Evolutionary conservation across 1,140 invertebrate species (phyloP).

Genomic region (Drosophila equinoxialis): DNA sequence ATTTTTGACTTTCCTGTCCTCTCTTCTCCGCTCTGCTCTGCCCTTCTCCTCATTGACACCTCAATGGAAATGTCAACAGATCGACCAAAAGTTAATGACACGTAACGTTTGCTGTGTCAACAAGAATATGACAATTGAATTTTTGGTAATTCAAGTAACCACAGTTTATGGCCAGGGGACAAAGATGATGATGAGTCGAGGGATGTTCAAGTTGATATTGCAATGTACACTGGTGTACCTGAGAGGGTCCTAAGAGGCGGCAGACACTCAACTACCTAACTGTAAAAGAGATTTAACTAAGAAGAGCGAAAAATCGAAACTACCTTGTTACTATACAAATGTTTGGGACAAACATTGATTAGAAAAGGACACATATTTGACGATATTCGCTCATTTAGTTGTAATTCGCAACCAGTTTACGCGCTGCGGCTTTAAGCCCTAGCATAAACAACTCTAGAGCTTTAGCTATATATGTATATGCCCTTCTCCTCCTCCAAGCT

Average conservation of each 20-base stretch:
- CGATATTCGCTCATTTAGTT: too few relatives aligned
- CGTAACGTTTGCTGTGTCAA: conserved; percentile 66
- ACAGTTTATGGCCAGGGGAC: conserved; percentile 13
- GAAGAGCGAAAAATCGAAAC: too few relatives aligned
- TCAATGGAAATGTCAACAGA: conserved; percentile 58
- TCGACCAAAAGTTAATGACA: conserved; percentile 56
- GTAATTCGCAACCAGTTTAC: too few relatives aligned
- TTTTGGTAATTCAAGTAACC: conserved; percentile 18
- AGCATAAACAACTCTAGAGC: too few relatives aligned
- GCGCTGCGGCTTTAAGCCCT: too few relatives aligned
- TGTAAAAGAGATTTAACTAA: too few relatives aligned
- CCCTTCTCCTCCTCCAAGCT: too few relatives aligned
- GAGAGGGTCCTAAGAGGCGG: not conserved
- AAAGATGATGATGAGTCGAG: not conserved
- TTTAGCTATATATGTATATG: too few relatives aligned
- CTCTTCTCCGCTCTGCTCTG: conserved; percentile 54
- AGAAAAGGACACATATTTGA: too few relatives aligned
- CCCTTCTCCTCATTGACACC: not conserved
- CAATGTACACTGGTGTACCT: not conserved
- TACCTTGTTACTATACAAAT: too few relatives aligned
- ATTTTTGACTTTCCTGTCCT: conserved; percentile 28
- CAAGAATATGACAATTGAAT: conserved; percentile 46
- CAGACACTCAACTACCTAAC: not conserved
- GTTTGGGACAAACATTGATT: too few relatives aligned
- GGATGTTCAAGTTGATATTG: not conserved